Percentiles rank a stretch among this genome's conserved stretches.
phyloP scores from a whole-genome alignment of 2,888 invertebrate genomes.

The Frankliniella intonsa region DNA sequence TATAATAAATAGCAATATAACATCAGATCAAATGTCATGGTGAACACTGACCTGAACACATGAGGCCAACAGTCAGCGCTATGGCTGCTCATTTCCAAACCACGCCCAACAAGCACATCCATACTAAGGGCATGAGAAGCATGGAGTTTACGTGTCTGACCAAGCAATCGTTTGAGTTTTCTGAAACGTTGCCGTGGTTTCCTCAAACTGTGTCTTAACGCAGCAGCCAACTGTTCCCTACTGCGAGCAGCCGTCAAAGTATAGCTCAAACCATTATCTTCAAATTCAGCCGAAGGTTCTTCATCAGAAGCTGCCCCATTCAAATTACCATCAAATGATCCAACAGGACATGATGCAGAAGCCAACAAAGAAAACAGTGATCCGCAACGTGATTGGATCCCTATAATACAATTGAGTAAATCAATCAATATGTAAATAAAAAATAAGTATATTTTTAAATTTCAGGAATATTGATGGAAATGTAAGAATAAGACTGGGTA shows the following conservation, averaged over 20 bases:
- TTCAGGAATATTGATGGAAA: not conserved
- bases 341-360: slow-evolving; percentile 76
- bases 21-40: not conserved
- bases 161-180: slow-evolving; percentile 38
- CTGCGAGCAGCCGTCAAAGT: not conserved
- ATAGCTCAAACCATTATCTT: not conserved
- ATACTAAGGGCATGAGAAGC: slow-evolving; percentile 88
- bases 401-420: slow-evolving; percentile 43
- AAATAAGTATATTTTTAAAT: not conserved
- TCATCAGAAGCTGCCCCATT: not conserved
- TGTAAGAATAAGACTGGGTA: slow-evolving; percentile 34
- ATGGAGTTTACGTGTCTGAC: slow-evolving; percentile 54
- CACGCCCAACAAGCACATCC: slow-evolving; percentile 82
- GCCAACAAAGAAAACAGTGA: slow-evolving; percentile 82
- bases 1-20: not conserved
- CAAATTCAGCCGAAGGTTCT: not conserved
- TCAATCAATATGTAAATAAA: slow-evolving; percentile 27
- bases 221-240: not conserved
- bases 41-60: slow-evolving; percentile 66
- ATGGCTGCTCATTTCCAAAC: slow-evolving; percentile 86
- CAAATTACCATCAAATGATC: slow-evolving; percentile 32
- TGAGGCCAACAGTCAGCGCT: slow-evolving; percentile 94
- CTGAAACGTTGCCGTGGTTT: not conserved
- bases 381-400: slow-evolving; percentile 84
- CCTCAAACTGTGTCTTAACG: not conserved